A percentile compares a stretch with the other conserved stretches of the same genome.
Conservation (phyloP, 92 coral and sea anemone genomes). For the Palythoa heliodiscus region DNA sequence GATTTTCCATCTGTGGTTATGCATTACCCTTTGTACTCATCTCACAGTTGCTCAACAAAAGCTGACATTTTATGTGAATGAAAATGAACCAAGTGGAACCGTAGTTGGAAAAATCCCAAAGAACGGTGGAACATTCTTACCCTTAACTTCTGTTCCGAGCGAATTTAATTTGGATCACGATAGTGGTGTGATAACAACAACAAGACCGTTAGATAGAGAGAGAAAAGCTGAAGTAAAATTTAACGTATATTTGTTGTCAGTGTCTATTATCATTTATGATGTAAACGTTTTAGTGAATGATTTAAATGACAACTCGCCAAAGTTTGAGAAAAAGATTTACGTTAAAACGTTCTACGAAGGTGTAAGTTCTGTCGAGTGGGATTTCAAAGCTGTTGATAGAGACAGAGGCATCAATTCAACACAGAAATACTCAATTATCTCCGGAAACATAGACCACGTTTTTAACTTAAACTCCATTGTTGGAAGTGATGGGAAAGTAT, state of each 20-base stretch:
- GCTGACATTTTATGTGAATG: constrained; percentile 68
- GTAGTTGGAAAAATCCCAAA: constrained; percentile 69
- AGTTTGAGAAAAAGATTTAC: constrained; percentile 59
- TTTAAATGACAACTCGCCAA: constrained; percentile 85
- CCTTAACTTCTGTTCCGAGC: background rate
- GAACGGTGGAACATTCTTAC: constrained; percentile 5
- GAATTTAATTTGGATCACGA: constrained; percentile 20
- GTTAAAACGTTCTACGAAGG: constrained; percentile 58
- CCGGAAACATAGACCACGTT: constrained; percentile 76
- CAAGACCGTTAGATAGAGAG: constrained; percentile 75
- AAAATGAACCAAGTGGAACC: constrained; percentile 79
- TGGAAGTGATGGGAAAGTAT: constrained; percentile 40
- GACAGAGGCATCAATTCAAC: constrained; percentile 84
- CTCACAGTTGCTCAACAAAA: constrained; percentile 45
- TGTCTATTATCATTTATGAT: background rate
- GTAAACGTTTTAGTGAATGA: constrained; percentile 81
- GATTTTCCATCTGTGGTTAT: constrained; percentile 61
- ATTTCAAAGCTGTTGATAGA: constrained; percentile 62
- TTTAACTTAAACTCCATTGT: constrained; percentile 56
- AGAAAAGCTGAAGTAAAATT: constrained; percentile 12
- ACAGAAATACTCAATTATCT: constrained; percentile 72
- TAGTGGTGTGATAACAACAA: constrained; percentile 63
- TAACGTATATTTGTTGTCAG: no score
- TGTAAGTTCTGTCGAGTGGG: constrained; percentile 33
- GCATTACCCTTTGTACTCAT: constrained; percentile 49